phyloP scores from a whole-genome alignment of 1,140 invertebrate genomes.

The Ceratosolen fusciceps region DNA sequence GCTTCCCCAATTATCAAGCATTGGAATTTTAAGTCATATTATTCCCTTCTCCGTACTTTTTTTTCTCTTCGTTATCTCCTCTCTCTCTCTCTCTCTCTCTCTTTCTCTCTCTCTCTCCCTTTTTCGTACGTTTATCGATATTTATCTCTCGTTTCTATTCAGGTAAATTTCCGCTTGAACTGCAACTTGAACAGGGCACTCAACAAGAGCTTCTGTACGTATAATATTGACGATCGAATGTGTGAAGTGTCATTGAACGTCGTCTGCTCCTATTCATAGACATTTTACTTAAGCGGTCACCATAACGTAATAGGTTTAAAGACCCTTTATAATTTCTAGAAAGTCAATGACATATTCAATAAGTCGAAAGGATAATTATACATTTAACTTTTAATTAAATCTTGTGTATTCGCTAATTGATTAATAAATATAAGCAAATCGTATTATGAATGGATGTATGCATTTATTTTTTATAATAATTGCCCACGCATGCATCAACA shows the following conservation, averaged over 20 bases:
- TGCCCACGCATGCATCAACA: too few species aligned
- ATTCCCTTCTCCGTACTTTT: too few species aligned
- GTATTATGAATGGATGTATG: not conserved
- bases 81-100: too few species aligned
- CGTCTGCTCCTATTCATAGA: conserved; percentile 33
- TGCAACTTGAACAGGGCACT: not conserved
- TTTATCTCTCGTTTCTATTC: not conserved
- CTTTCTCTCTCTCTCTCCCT: too few species aligned
- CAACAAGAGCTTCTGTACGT: conserved; percentile 1
- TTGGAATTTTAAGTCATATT: too few species aligned
- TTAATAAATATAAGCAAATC: not conserved
- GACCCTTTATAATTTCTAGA: not conserved
- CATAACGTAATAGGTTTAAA: conserved; percentile 6
- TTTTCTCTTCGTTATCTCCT: too few species aligned
- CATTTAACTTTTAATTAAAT: not conserved
- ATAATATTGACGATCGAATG: conserved; percentile 36
- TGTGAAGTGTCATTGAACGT: conserved; percentile 33
- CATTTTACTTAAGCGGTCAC: conserved; percentile 9
- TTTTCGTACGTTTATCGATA: too few species aligned
- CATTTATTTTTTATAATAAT: not conserved
- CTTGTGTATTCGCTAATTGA: not conserved
- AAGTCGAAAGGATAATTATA: not conserved
- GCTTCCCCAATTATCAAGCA: too few species aligned
- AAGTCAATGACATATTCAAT: conserved; percentile 2
- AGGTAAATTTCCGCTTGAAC: conserved; percentile 26